These are phyloP conservation scores for Tragulus kanchil DNA, from an alignment of 2,113 vertebrate species.

Conservation along the genomic window DNA sequence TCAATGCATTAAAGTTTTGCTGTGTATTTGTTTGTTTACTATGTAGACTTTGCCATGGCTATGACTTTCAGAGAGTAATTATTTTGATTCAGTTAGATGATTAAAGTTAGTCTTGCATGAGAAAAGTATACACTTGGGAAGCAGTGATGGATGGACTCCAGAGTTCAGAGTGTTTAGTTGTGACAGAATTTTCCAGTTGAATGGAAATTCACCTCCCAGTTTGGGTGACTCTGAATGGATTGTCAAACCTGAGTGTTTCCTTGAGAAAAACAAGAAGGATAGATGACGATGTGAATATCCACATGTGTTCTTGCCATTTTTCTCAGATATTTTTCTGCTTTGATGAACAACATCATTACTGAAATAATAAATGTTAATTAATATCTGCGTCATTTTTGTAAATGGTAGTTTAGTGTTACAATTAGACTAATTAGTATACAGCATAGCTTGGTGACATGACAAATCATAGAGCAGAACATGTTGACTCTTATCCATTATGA, in stretches of 20 bases:
- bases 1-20: conserved; percentile 45
- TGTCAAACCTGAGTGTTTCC: conserved; percentile 37
- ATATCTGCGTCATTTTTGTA: conserved; percentile 85
- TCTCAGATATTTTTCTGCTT: conserved; percentile 78
- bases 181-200: conserved; percentile 79
- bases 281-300: conserved; percentile 39
- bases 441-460: conserved; percentile 85
- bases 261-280: conserved; percentile 19
- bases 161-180: conserved; percentile 67
- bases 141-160: conserved; percentile 79
- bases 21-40: conserved; percentile 30
- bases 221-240: conserved; percentile 57
- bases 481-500: conserved; percentile 87
- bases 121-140: conserved; percentile 78
- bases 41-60: conserved; percentile 74
- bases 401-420: conserved; percentile 87
- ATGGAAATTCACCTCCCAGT: conserved; percentile 66
- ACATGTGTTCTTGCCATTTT: conserved; percentile 70
- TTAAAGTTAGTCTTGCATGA: conserved; percentile 88
- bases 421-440: conserved; percentile 90
- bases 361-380: conserved; percentile 88
- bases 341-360: conserved; percentile 84
- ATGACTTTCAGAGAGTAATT: conserved; percentile 85
- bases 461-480: conserved; percentile 86
- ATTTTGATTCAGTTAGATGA: conserved; percentile 87